A percentile compares a stretch with the other conserved stretches of the same genome.
Conservation (phyloP, 2,888 invertebrate species). For the Pammene aurita region DNA sequence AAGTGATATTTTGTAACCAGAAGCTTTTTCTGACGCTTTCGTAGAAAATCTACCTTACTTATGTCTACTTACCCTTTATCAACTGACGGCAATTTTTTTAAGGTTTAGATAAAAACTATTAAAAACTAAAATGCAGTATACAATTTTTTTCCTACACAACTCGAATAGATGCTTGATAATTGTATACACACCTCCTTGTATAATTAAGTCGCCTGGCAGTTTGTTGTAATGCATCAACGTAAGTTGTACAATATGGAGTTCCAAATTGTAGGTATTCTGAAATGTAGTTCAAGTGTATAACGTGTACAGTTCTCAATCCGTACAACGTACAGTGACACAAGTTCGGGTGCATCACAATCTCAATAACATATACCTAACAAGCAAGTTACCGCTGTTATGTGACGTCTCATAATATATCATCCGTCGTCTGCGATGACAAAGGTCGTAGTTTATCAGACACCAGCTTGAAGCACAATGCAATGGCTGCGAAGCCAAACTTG, state of each 20-base stretch:
- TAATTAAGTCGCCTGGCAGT: too few species aligned
- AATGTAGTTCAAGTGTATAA: conserved; percentile 25
- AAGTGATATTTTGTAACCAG: too few species aligned
- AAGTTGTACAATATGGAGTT: background rate
- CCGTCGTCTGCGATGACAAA: conserved; percentile 47
- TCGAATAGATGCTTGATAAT: too few species aligned
- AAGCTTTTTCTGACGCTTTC: too few species aligned
- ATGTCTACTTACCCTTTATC: too few species aligned
- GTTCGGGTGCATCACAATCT: conserved; percentile 33
- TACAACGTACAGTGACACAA: conserved; percentile 9
- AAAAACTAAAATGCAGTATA: too few species aligned
- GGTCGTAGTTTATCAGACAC: conserved; percentile 47
- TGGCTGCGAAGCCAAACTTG: conserved; percentile 54
- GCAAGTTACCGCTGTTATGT: conserved; percentile 36
- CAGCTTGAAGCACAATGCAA: conserved; percentile 51
- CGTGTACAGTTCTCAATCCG: conserved; percentile 18
- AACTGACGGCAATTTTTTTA: too few species aligned
- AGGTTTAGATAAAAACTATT: too few species aligned
- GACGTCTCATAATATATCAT: conserved; percentile 47
- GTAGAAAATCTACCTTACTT: too few species aligned
- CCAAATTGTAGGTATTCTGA: conserved; percentile 11
- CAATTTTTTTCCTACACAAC: too few species aligned
- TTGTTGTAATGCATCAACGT: too few species aligned
- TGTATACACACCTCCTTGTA: too few species aligned
- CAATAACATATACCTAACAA: conserved; percentile 31